Base-by-base conservation (phyloP, 2,888 invertebrate species). In the Eumerus sabulonum region DNA sequence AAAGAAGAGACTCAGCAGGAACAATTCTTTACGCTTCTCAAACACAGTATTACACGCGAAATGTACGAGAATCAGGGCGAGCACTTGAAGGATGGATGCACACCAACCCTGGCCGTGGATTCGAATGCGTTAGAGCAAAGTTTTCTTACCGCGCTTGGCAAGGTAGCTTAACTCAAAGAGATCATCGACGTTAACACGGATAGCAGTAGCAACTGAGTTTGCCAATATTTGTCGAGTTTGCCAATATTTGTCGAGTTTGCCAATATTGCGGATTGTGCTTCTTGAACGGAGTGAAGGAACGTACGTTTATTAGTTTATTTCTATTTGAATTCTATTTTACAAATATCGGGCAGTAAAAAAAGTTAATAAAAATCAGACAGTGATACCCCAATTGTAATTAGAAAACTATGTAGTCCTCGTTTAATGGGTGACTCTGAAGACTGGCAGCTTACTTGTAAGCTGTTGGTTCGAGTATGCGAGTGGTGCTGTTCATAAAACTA, bases 11-110 rank as follows among this genome's bases (percentile, higher is more conserved):
- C 86, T 89, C 12, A 88, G 88, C n/a, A 84, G 89, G 16, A 88
- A 87, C 71, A 87, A 87, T 73, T 89, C 89, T 0, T 70, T 87
- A 72, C 87, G 89, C 12, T 89, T 89, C 84, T 89, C 89, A 45
- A 89, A 89, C 68, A 89, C 83, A 89, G 89, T 76, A 90, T 90
- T 62, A 89, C 90, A 3, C 84, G 86, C 16, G 89, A 89, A 76
- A 86, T 88, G 38, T 90, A 86, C 84, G 88, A 89, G 74, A 86
- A 86, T 27, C 89, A 89, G 79, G 85, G 85, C 72, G 87, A 87
- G 45, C 88, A 88, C 77, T 86, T 89, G 14, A 88, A 86, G 82
- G 89, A 89, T 82, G 89, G 89, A 9, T 88, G 89, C 59, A 89
- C 89, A 17, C 89, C 89, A 0, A 89, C 89, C 51, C 82, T 89